Conservation (phyloP, 2,113 vertebrate species). For the Oryzias javanicus region DNA sequence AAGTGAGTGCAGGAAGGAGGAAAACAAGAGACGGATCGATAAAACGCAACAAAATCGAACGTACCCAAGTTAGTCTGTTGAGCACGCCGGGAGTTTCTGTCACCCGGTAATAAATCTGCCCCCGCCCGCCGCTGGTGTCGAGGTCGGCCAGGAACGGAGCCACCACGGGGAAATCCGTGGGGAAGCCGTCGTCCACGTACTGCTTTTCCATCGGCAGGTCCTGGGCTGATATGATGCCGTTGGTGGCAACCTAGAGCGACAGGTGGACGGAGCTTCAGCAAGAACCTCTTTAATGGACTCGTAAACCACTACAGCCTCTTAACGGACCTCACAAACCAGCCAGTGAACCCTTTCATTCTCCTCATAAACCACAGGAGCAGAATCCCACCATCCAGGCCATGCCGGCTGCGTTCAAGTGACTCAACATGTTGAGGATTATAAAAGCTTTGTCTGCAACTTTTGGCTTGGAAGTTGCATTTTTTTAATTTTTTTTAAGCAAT, state of each 20-base stretch:
- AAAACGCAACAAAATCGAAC: not conserved
- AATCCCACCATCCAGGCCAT: not conserved
- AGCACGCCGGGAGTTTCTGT: slow-evolving; percentile 79
- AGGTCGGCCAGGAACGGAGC: slow-evolving; percentile 94
- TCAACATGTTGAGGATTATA: too few species aligned
- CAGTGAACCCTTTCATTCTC: slow-evolving; percentile 34
- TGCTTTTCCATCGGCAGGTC: slow-evolving; percentile 96
- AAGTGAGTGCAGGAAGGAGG: slow-evolving; percentile 15
- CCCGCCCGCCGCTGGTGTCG: slow-evolving; percentile 85
- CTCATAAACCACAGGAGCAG: slow-evolving; percentile 22
- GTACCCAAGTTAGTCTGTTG: slow-evolving; percentile 68
- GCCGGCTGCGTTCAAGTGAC: not conserved
- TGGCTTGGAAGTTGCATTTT: too few species aligned
- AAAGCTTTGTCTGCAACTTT: too few species aligned
- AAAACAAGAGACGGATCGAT: slow-evolving; percentile 7
- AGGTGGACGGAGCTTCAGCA: slow-evolving; percentile 1
- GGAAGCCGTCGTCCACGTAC: slow-evolving; percentile 95
- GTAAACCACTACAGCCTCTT: slow-evolving; percentile 20
- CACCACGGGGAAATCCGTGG: slow-evolving; percentile 92
- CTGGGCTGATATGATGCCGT: slow-evolving; percentile 93
- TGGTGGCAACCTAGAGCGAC: slow-evolving; percentile 89
- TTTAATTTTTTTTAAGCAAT: too few species aligned
- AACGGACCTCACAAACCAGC: slow-evolving; percentile 22
- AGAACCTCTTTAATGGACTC: slow-evolving; percentile 27
- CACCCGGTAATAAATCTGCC: slow-evolving; percentile 86